Percentiles rank a stretch among this genome's conserved stretches.
These are phyloP conservation scores for Muntiacus reevesi DNA, from an alignment of 2,113 vertebrate genomes.

Conservation along the genomic window DNA sequence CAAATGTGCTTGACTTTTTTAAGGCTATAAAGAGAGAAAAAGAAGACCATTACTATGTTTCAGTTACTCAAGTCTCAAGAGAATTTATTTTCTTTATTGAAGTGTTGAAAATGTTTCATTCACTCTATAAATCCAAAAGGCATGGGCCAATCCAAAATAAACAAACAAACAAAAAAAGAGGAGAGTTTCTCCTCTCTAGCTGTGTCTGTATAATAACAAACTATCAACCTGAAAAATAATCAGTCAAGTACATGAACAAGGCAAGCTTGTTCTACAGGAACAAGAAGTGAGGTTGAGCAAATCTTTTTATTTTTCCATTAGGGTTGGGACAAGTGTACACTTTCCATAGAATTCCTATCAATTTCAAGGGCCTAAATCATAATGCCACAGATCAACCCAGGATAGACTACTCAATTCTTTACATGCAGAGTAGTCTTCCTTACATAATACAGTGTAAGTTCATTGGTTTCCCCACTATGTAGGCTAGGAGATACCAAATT, in stretches of 20 bases:
- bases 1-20: constrained; percentile 40
- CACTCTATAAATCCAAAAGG: constrained; percentile 56
- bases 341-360: not conserved
- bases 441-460: not conserved
- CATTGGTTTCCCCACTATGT: not conserved
- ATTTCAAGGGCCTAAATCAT: not conserved
- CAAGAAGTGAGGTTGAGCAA: constrained; percentile 11
- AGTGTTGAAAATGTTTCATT: constrained; percentile 55
- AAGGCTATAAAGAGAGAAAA: not conserved
- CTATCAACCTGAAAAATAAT: constrained; percentile 48
- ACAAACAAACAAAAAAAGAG: not conserved
- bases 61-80: not conserved
- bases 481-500: not conserved
- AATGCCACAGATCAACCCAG: not conserved
- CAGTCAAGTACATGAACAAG: constrained; percentile 11
- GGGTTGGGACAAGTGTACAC: not conserved
- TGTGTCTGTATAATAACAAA: constrained; percentile 35
- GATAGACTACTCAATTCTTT: not conserved
- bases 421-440: not conserved
- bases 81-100: constrained; percentile 55
- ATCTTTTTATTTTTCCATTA: not conserved
- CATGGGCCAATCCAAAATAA: constrained; percentile 51
- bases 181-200: constrained; percentile 26
- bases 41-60: constrained; percentile 24
- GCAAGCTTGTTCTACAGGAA: not conserved